Percentiles rank a stretch among this genome's conserved stretches.
Evolutionary conservation across 2,797 vertebrate genomes (phyloP).

Genomic region (Tokudaia muenninki): DNA sequence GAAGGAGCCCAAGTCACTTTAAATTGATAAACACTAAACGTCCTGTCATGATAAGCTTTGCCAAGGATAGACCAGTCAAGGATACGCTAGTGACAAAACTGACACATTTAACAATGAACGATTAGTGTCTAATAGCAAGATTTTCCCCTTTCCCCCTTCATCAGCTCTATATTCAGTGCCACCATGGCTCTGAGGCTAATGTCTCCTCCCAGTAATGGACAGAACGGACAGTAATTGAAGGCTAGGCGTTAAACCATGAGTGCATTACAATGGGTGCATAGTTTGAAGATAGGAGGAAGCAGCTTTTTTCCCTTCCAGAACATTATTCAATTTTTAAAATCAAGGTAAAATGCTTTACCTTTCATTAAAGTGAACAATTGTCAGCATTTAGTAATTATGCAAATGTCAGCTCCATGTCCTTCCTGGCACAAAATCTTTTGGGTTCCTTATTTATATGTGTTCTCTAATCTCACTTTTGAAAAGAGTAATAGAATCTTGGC

Average conservation of each 20-base stretch:
- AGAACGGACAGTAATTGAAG: constrained; percentile 6
- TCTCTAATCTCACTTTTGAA: constrained; percentile 54
- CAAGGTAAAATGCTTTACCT: constrained; percentile 31
- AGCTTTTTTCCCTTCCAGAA: not conserved
- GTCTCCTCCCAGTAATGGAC: not conserved
- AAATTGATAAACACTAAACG: constrained; percentile 22
- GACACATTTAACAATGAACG: constrained; percentile 22
- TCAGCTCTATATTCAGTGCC: not conserved
- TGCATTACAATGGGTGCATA: not conserved
- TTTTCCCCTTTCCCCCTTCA: not conserved
- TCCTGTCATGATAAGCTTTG: not conserved
- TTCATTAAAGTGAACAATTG: not conserved
- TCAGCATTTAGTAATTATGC: not conserved
- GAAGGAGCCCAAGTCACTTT: constrained; percentile 6
- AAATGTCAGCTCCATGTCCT: not conserved
- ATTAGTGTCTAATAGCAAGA: not conserved
- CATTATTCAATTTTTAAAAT: not conserved
- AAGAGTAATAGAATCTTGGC: constrained; percentile 28
- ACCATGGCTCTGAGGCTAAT: not conserved
- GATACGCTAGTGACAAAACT: constrained; percentile 12
- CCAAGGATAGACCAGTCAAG: not conserved
- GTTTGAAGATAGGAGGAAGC: constrained; percentile 19
- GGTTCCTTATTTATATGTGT: constrained; percentile 41
- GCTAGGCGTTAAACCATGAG: not conserved
- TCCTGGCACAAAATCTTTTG: not conserved